Evolutionary conservation across 2,113 vertebrate genomes (phyloP).

Genomic region (Istiophorus platypterus): DNA sequence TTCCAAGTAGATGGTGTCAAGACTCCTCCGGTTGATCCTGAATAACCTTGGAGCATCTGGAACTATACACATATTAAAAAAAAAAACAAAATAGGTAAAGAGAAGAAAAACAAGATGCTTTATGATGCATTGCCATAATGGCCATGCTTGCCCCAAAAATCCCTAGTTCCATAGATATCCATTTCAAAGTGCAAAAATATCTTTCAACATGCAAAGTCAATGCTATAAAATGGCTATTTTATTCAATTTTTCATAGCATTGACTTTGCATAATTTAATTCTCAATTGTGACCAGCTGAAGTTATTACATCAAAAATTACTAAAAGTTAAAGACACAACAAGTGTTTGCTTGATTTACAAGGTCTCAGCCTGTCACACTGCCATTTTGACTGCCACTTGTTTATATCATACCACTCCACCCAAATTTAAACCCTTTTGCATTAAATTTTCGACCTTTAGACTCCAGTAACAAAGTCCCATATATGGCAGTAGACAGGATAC

Average conservation of each 20-base stretch:
- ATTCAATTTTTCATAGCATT: too few species aligned
- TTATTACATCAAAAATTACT: too few species aligned
- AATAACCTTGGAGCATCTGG: conserved; percentile 92
- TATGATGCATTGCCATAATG: not conserved
- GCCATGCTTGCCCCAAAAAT: not conserved
- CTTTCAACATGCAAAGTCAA: not conserved
- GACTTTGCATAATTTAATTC: too few species aligned
- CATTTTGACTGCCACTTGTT: not conserved
- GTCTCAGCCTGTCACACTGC: not conserved
- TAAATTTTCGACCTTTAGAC: too few species aligned
- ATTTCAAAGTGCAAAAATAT: too few species aligned
- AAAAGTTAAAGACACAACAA: not conserved
- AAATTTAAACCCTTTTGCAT: not conserved
- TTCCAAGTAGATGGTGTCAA: conserved; percentile 88
- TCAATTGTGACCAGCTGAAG: too few species aligned
- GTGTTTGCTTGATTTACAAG: not conserved
- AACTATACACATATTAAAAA: conserved; percentile 79
- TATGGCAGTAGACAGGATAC: not conserved
- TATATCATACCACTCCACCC: not conserved
- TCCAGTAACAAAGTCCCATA: too few species aligned
- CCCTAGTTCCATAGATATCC: not conserved
- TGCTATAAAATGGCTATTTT: too few species aligned
- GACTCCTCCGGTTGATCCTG: conserved; percentile 87
- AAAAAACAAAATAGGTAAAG: not conserved
- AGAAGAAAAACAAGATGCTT: not conserved